Percentiles rank a stretch among this genome's conserved stretches.
Evolutionary conservation across 2,797 vertebrate genomes (phyloP).

Genomic region (Rhynchonycteris naso): DNA sequence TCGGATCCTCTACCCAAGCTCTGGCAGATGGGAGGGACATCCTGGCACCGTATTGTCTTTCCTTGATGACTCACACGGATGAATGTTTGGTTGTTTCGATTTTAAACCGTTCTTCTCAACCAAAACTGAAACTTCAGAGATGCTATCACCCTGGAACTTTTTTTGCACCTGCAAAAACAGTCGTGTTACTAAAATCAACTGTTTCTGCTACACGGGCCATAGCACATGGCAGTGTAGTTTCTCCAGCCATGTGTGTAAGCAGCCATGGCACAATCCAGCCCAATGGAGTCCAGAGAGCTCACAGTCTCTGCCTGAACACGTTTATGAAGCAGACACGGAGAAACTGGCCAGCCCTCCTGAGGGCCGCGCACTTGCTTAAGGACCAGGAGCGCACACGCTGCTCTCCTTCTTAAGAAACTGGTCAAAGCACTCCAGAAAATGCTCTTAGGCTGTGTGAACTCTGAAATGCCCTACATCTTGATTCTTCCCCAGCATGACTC

Average conservation of each 20-base stretch:
- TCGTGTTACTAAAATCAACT: background rate
- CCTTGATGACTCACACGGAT: background rate
- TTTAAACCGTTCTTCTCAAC: conserved; percentile 41
- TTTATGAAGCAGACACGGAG: conserved; percentile 22
- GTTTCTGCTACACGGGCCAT: background rate
- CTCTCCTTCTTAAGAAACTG: background rate
- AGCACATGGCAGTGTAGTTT: background rate
- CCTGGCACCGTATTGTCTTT: background rate
- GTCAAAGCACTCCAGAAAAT: background rate
- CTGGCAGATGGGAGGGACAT: background rate
- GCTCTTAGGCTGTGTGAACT: background rate
- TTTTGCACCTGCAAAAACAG: conserved; percentile 56
- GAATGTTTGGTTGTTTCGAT: background rate
- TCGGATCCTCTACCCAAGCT: background rate
- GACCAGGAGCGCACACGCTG: background rate
- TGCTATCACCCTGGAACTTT: conserved; percentile 33
- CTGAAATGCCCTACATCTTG: background rate
- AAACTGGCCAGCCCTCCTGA: conserved; percentile 27
- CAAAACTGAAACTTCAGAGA: conserved; percentile 80
- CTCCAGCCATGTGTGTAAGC: background rate
- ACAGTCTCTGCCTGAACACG: accelerated
- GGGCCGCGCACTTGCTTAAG: background rate
- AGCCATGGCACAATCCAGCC: background rate
- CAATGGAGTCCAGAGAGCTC: background rate
- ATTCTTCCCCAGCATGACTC: background rate